Evolutionary conservation across 53 echinoderm and acorn worm genomes (phyloP), one percentile per base, ranked within the genome.

Genomic region (Luidia sarsii): DNA sequence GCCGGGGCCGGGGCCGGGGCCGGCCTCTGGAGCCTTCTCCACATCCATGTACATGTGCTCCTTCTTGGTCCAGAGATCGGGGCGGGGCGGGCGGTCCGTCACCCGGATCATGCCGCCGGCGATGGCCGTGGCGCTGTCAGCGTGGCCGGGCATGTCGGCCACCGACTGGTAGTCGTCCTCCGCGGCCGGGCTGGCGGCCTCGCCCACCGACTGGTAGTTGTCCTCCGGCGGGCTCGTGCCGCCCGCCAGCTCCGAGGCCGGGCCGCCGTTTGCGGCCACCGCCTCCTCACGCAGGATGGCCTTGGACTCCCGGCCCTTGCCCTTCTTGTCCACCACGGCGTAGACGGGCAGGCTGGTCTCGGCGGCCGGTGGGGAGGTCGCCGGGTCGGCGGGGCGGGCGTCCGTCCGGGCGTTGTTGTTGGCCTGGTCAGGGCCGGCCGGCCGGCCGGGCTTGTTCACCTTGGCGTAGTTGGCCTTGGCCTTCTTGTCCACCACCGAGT

Each of bases 31-130:
- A n/a, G n/a, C 56, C 9, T 54, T 37, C 51, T 92, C 92, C 18
- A 92, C 83, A 1, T 88, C 88, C 19, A 85, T 85, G 68, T 92
- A 92, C 68, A 85, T 92, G 86, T 92, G 92, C 37, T 92, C 92
- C 41, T 74, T 73, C 39, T 82, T 81, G 13, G 80, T 81, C 92
- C 92, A 92, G 1, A 82, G 63, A 10, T 81, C 77, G 3, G 64
- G 43, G 27, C 60, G 45, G 15, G 87, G 33, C 3, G 50, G 49
- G 13, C 60, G 72, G 15, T 72, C 67, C 29, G 50, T 74, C 9
- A 87, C 84, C 41, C 81, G 91, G 2, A 91, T 64, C 85, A 91
- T 80, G 0, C 87, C 65, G 1, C 80, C 85, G 0, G 80, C 91
- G 16, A 67, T 55, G 22, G 91, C 87, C 16, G 57, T 39, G 23